Percentiles rank a stretch among this genome's conserved stretches.
phyloP scores from a whole-genome alignment of 2,113 vertebrate species.

The Clarias macrocephalus region DNA sequence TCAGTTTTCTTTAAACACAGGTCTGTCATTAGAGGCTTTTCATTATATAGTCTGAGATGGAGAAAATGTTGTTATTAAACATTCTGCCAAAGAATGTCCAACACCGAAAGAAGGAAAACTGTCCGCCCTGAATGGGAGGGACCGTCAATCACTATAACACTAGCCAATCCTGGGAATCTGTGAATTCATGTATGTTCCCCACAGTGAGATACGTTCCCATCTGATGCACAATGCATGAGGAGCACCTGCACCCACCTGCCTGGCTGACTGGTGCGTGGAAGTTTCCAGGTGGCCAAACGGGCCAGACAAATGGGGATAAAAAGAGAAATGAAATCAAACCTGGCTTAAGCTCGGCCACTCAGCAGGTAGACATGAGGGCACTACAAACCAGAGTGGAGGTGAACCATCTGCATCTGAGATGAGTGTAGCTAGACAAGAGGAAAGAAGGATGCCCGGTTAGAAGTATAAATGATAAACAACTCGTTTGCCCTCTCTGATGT shows the following conservation, averaged over 20 bases:
- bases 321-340: not conserved
- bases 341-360: not conserved
- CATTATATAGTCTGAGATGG: not conserved
- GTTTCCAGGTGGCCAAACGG: not conserved
- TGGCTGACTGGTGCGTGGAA: not conserved
- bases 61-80: not conserved
- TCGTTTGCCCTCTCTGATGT: not conserved
- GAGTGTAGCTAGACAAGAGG: not conserved
- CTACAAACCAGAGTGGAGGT: not conserved
- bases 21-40: not conserved
- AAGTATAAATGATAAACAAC: not conserved
- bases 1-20: not conserved
- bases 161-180: not conserved
- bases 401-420: not conserved
- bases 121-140: not conserved
- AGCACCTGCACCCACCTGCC: too few relatives aligned
- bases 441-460: not conserved
- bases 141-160: not conserved
- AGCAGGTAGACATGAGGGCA: not conserved
- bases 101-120: not conserved
- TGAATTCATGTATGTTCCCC: not conserved
- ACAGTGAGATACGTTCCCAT: not conserved
- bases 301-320: not conserved
- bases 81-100: not conserved
- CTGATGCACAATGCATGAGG: too few relatives aligned